Base-by-base conservation (phyloP, 2,113 vertebrate species). In the Microtus ochrogaster region DNA sequence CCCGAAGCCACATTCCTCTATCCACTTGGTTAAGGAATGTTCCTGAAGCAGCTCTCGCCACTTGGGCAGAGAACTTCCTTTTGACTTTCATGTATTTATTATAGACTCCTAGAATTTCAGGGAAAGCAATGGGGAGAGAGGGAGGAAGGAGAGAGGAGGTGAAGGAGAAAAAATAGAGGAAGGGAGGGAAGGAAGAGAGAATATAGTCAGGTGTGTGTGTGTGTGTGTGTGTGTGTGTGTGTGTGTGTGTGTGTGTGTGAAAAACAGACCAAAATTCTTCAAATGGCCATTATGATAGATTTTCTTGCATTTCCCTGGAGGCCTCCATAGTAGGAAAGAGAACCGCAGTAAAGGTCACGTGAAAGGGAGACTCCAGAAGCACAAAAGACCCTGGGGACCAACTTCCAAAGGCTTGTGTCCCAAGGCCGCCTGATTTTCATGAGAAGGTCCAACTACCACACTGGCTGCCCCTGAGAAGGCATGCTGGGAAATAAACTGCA, bases 221-320 rank as follows among this genome's bases (percentile, higher is more conserved):
- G 55, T 55, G 52, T 55, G 52, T 55, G 52, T 55, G 52, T 55
- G 52, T 55, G 52, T 55, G 52, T 55, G 52, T 55, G 52, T 55
- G 52, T 55, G 52, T 55, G 52, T 55, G 52, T 55, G 55, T 55
- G 55, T 58, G 55, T 58, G 55, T 33, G 12, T 76, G 52, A n/a
- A 61, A 82, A 82, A 61, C 22, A 85, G 52, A 74, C 4, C 22
- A 39, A 95, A 97, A 96, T 39, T 33, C 10, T 89, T 90, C 41
- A 41, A 93, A 72, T 44, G 47, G 14, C 36, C 19, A 49, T 58
- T 36, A 21, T 30, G 72, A n/a, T 91, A n/a, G n/a, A 92, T 81
- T 94, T 93, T 94, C 92, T 72, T 66, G 1, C n/a, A 85, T n/a
- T 95, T 96, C 76, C 74, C 24, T 52, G 70, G 36, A 77, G 33